Evolutionary conservation across 1,140 invertebrate species (phyloP).

Genomic region (Chironomus tepperi): DNA sequence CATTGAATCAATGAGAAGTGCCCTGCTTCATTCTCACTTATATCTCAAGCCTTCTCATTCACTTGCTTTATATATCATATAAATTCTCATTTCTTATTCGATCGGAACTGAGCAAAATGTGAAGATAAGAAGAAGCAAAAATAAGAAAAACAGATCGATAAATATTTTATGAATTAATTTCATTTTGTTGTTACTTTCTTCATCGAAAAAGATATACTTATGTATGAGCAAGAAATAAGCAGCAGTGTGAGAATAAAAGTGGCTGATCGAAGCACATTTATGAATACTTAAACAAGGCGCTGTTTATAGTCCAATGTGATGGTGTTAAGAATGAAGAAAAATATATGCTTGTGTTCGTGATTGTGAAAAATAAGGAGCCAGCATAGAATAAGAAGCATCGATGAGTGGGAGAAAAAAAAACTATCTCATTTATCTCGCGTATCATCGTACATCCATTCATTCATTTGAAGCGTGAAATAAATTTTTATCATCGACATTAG

Average conservation of each 20-base stretch:
- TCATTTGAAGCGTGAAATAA: slow-evolving; percentile 9
- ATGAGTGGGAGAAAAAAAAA: background rate
- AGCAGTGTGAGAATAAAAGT: background rate
- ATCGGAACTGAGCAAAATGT: too few relatives aligned
- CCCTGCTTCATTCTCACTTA: background rate
- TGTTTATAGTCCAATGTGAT: too few relatives aligned
- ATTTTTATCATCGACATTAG: background rate
- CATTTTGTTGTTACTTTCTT: background rate
- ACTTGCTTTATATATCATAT: background rate
- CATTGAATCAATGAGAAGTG: background rate
- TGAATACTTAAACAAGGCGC: too few relatives aligned
- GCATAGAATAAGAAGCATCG: background rate
- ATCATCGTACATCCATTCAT: background rate
- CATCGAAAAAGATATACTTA: too few relatives aligned
- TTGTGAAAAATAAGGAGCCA: background rate
- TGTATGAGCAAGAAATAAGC: too few relatives aligned
- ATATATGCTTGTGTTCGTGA: too few relatives aligned
- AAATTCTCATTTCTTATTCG: too few relatives aligned
- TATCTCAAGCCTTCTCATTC: background rate
- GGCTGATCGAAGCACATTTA: background rate
- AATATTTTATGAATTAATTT: background rate
- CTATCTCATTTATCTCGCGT: background rate
- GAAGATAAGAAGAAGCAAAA: background rate
- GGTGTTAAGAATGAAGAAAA: too few relatives aligned
- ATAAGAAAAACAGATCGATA: slow-evolving; percentile 1